These are phyloP conservation scores for Darevskia nairensis DNA, from an alignment of 2,797 vertebrate species.

Conservation along the genomic window DNA sequence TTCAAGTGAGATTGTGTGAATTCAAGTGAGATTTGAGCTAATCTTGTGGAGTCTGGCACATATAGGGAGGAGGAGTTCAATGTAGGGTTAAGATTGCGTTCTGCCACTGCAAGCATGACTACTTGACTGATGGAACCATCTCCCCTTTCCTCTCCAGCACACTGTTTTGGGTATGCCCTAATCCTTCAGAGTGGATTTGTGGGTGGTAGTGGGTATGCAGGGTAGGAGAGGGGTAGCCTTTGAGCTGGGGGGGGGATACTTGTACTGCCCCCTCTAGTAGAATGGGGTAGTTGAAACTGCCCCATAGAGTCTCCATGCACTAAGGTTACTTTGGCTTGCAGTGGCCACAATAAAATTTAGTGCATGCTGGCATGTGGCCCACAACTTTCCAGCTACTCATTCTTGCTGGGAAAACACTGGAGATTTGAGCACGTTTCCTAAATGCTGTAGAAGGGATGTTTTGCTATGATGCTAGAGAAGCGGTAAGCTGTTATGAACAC, in stretches of 20 bases:
- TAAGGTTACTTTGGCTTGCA: neutral
- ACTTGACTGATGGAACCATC: too few species aligned
- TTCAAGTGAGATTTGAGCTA: neutral
- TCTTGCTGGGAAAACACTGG: neutral
- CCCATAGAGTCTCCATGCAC: neutral
- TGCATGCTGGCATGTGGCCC: too few species aligned
- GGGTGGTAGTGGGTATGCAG: too few species aligned
- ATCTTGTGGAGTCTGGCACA: neutral
- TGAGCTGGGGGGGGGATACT: too few species aligned
- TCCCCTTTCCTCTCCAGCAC: too few species aligned
- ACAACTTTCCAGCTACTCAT: neutral
- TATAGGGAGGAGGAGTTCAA: neutral
- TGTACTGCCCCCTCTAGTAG: too few species aligned
- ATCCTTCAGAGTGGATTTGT: too few species aligned
- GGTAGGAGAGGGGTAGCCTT: too few species aligned
- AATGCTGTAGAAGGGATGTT: neutral
- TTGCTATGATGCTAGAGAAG: neutral
- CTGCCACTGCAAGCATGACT: too few species aligned
- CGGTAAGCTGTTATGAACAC: neutral
- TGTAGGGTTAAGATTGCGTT: too few species aligned
- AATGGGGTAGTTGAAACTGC: too few species aligned
- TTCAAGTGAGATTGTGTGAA: neutral
- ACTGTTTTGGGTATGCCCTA: too few species aligned
- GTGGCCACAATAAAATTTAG: neutral
- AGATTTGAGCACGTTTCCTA: neutral